Evolutionary conservation across 2,797 vertebrate species (phyloP), one percentile per base, ranked within the genome.

Genomic region (Enteromius trimaculatus): DNA sequence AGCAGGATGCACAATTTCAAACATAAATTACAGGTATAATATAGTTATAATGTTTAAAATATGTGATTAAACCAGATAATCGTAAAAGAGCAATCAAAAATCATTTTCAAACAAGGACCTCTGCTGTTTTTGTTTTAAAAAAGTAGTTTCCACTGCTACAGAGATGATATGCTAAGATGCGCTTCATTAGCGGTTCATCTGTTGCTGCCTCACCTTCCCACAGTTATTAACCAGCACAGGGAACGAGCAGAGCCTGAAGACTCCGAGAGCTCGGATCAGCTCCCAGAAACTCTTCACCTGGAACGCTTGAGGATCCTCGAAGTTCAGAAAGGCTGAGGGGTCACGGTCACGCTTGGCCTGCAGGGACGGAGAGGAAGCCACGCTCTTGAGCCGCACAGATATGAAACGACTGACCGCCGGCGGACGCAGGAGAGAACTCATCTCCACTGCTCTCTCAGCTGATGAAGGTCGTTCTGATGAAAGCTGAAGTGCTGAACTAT

Each of bases 191-290:
- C 16, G 8, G 14, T 78, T 44, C 17, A 49, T 42, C 39, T 42
- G 39, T 42, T 42, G 39, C 42, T 11, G 42, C 42, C 42, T 95
- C 86, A 98, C 97, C 95, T 92, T 93, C 29, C 93, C 92, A 81
- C 95, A 94, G 74, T 96, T 91, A 88, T 95, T 95, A 39, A 97
- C 94, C 88, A 97, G 87, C 9, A 89, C 47, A 0, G 97, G 95
- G 80, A 95, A 93, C 21, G 96, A 96, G 80, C 97, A 98, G 42
- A 97, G 88, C 26, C 77, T 87, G 42, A 97, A 95, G 82, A 97
- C 89, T 0, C 93, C 88, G 86, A 96, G 89, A 0, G 95, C 95
- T 13, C 96, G 92, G 0, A 92, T 66, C 75, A 98, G 90, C 87
- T 98, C 97, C 21, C 92, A 86, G 0, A 87, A 83, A n/a, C 93